Evolutionary conservation across 2,113 vertebrate genomes (phyloP), one percentile per base, ranked within the genome.

Genomic region (Phalacrocorax brasilianus): DNA sequence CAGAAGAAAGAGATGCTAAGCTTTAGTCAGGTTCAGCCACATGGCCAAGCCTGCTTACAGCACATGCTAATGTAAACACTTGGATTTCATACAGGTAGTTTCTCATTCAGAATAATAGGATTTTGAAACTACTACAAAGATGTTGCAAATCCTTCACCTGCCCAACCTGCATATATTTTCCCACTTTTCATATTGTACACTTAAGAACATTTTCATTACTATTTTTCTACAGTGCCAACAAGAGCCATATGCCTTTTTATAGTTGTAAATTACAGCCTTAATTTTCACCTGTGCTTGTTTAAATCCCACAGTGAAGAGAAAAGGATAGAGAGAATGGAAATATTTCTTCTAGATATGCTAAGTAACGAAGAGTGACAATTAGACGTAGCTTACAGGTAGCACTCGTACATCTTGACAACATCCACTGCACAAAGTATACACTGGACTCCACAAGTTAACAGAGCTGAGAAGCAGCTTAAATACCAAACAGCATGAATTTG

Each of bases 31-130:
- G 50, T 95, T 95, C 72, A 96, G 59, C 53, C 89, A 95, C 49
- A 49, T 91, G 84, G 77, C 85, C 95, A 95, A 92, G 83, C 44
- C 86, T 95, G 61, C 77, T 96, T 80, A 75, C 32, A 97, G 42
- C 80, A 95, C 92, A 97, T 93, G 93, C 40, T 95, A 77, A 94
- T 96, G 97, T 94, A 97, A 97, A 88, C 95, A 68, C 53, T 95
- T 95, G 73, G 50, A 89, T 89, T 97, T 95, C 93, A 68, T 77
- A 87, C 77, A 71, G 66, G 76, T 61, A 82, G 73, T 88, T 96
- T 97, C 73, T 96, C 78, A 83, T 91, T 88, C 71, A 89, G 81
- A 96, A 38, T 96, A 97, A 95, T 79, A 79, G 96, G 81, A 95
- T 96, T 96, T 96, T 94, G 72, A 90, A 97, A 76, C 56, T 95